phyloP scores from a whole-genome alignment of 2,797 vertebrate species.

The Aselliscus stoliczkanus region DNA sequence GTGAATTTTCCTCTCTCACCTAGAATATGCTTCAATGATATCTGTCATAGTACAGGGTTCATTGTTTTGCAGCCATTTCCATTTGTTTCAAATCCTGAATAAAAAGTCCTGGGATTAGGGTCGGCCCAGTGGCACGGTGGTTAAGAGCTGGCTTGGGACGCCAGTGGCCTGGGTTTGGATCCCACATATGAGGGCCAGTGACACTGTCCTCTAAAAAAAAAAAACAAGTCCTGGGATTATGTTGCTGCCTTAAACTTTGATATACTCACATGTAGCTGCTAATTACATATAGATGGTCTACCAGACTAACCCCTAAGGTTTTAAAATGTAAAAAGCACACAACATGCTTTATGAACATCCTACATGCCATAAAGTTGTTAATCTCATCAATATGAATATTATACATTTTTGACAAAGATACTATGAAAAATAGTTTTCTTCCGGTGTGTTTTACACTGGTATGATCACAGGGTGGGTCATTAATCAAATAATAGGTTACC shows the following conservation, averaged over 20 bases:
- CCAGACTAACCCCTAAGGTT: background rate
- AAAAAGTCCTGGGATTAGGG: background rate
- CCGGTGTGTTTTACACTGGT: background rate
- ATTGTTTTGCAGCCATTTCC: background rate
- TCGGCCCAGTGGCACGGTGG: no score
- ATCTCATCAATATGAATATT: background rate
- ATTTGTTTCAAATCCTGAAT: background rate
- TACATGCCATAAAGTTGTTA: background rate
- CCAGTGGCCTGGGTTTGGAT: no score
- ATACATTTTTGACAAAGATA: background rate
- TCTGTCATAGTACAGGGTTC: background rate
- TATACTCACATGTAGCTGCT: background rate
- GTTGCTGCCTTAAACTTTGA: background rate
- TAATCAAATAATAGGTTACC: background rate
- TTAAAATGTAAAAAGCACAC: slow-evolving; percentile 11
- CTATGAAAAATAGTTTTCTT: slow-evolving; percentile 24
- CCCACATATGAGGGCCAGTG: no score
- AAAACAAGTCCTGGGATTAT: background rate
- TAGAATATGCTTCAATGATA: background rate
- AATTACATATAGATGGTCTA: background rate
- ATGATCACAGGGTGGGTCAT: background rate
- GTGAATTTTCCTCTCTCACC: background rate
- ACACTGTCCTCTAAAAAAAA: no score
- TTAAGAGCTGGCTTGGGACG: no score
- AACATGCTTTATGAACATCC: background rate